phyloP scores from a whole-genome alignment of 2,113 vertebrate genomes.

The Willisornis vidua region DNA sequence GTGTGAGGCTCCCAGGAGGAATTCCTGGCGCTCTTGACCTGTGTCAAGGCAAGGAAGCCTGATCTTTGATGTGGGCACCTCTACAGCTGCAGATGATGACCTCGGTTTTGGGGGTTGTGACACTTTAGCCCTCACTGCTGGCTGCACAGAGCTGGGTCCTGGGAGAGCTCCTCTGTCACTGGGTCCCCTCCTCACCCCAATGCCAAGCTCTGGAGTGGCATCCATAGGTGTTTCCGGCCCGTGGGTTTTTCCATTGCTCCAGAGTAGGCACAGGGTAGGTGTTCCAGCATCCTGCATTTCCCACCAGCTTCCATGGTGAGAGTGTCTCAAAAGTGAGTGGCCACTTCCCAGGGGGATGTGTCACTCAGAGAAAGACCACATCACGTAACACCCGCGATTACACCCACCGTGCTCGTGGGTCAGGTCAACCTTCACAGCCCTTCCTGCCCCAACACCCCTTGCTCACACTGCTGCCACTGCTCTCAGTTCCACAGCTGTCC shows the following conservation, averaged over 20 bases:
- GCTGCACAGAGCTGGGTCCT: not conserved
- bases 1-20: not conserved
- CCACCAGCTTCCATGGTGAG: not conserved
- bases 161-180: fast-evolving
- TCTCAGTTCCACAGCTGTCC: not conserved
- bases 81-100: not conserved
- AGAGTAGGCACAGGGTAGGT: not conserved
- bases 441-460: not conserved
- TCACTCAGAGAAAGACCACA: not conserved
- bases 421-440: not conserved
- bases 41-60: constrained; percentile 23
- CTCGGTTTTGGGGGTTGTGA: not conserved
- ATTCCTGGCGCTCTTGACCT: constrained; percentile 27
- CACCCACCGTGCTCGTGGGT: fast-evolving
- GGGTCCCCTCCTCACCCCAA: not conserved
- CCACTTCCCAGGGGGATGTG: not conserved
- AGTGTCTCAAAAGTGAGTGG: fast-evolving
- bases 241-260: not conserved
- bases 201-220: not conserved
- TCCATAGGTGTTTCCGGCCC: not conserved
- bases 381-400: fast-evolving
- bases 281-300: not conserved
- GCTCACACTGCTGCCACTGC: fast-evolving
- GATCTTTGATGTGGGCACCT: constrained; percentile 18
- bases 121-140: not conserved